Conservation (phyloP, 2,797 vertebrate genomes). For the Chiroxiphia lanceolata region DNA sequence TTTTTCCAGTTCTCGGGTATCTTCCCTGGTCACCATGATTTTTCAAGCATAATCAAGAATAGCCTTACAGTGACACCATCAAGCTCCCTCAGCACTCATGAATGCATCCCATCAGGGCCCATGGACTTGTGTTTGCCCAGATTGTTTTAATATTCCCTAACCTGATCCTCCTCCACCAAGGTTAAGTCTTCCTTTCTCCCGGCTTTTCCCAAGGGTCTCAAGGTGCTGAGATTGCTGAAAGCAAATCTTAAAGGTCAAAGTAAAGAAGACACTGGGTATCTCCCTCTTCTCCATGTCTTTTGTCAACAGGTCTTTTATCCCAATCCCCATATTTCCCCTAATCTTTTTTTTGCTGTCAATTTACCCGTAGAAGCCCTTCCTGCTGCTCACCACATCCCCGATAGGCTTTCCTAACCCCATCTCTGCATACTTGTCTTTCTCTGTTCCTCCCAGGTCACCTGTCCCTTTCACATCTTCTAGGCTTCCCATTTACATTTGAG, state of each 20-base stretch:
- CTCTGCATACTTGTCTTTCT: neutral
- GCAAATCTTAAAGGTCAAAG: neutral
- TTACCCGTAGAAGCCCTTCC: neutral
- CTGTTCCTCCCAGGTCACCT: neutral
- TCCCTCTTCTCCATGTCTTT: neutral
- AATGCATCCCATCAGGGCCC: neutral
- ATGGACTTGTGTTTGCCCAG: neutral
- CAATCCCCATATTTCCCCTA: neutral
- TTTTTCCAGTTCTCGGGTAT: neutral
- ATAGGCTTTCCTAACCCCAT: neutral
- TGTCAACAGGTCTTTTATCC: neutral
- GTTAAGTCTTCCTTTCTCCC: neutral
- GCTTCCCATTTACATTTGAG: neutral
- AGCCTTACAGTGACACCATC: neutral
- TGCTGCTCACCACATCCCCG: neutral
- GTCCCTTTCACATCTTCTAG: neutral
- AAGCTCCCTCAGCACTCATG: neutral
- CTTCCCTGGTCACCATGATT: rapidly evolving
- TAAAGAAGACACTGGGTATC: neutral
- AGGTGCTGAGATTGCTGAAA: neutral
- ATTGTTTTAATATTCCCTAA: neutral
- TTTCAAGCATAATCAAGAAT: neutral
- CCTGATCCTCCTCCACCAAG: neutral
- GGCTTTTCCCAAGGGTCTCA: neutral
- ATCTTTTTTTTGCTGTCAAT: neutral